Percentiles rank a stretch among this genome's conserved stretches.
Conservation (phyloP, 2,888 invertebrate genomes). For the Theretra japonica region DNA sequence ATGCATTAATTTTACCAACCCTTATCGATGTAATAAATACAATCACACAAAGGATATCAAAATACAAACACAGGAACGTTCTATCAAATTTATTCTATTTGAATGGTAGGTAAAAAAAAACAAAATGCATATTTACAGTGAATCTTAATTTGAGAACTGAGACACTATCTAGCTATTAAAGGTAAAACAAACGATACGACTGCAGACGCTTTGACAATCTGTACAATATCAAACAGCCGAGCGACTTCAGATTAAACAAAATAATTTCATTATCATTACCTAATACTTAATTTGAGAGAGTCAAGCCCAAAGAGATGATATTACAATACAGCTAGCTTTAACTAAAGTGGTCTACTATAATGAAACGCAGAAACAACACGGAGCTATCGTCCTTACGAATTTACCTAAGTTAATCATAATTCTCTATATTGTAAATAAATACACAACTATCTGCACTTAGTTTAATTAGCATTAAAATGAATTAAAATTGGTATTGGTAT, state of each 20-base stretch:
- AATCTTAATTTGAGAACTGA: conserved; percentile 33
- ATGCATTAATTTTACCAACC: not conserved
- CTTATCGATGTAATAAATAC: not conserved
- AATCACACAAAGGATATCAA: not conserved
- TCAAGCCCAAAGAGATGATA: conserved; percentile 66
- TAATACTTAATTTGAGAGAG: conserved; percentile 47
- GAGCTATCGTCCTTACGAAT: no score
- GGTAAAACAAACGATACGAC: conserved; percentile 41
- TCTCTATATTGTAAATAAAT: no score
- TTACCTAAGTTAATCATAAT: no score
- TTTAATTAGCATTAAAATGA: no score
- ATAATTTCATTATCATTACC: conserved; percentile 41
- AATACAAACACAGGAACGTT: conserved; percentile 45
- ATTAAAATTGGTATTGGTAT: no score
- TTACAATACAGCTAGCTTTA: not conserved
- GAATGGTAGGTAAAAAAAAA: conserved; percentile 49
- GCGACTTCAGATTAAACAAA: conserved; percentile 42
- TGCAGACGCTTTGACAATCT: conserved; percentile 24
- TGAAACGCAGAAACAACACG: no score
- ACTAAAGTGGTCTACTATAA: not conserved
- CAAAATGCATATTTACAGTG: conserved; percentile 56
- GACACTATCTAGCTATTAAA: conserved; percentile 38
- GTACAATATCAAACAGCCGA: not conserved
- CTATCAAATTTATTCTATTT: conserved; percentile 60
- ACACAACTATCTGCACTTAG: no score